Evolutionary conservation across 2,888 invertebrate species (phyloP), one percentile per base, ranked within the genome.

Genomic region (Fragum fragum): DNA sequence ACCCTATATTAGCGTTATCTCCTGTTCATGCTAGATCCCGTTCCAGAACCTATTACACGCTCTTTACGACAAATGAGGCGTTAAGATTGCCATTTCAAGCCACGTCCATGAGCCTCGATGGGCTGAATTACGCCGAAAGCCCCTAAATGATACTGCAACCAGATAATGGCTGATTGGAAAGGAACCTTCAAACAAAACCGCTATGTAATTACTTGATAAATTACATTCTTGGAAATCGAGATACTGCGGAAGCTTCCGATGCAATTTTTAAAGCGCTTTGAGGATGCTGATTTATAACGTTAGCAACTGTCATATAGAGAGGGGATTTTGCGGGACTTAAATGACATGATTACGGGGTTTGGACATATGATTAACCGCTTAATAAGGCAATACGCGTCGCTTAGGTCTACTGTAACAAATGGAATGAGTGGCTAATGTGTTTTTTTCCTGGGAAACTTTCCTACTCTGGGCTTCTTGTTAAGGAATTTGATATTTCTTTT

Each of bases 181-280:
- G 71, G 63, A 69, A 73, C 85, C 78, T 82, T 82, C 85, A 85
- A 85, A 85, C 85, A 82, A 79, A 85, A 85, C 85, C 78, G 78
- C 85, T 78, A 85, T 85, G 80, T 82, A 85, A 82, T 85, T 85
- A 81, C 85, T 82, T 85, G 85, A 85, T 85, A 80, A 85, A 85
- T 85, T 85, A 73, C 82, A 80, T 82, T 82, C 81, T 80, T 78
- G 73, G 80, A 75, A 69, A 71, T 66, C 63, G 55, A 59, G 73
- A 76, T 81, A 66, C 77, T 61, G 68, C 59, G 36, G 71, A 57
- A 59, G 83, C 75, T 83, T 83, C 73, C 83, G 76, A 77, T 80
- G 66, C 73, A 79, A 75, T 77, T 77, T 80, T 83, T 83, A 71
- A 71, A 83, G 73, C 75, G 61, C 69, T 79, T 76, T 73, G 76